phyloP scores from a whole-genome alignment of 2,797 vertebrate species.

The Amazonetta brasiliensis region DNA sequence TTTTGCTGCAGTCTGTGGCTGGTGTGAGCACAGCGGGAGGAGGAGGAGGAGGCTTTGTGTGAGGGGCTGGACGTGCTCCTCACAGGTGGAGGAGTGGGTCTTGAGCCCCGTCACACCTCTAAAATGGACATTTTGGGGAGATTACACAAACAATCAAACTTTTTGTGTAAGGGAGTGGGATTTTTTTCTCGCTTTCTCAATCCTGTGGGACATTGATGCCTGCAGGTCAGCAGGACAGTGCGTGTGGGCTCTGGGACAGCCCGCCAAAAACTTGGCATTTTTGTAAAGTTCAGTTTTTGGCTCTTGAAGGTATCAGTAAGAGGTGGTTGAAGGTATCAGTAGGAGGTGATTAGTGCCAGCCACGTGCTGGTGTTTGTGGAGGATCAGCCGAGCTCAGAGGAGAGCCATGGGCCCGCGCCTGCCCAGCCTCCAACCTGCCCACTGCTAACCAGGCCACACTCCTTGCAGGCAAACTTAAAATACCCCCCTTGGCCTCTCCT shows the following conservation, averaged over 20 bases:
- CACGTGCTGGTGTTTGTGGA: no score
- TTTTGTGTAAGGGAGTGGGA: background rate
- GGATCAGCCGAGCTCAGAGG: no score
- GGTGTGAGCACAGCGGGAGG: accelerated
- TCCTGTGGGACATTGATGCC: background rate
- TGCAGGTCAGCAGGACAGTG: no score
- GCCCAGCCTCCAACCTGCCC: background rate
- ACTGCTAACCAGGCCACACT: background rate
- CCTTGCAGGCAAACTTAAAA: no score
- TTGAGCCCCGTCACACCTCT: accelerated
- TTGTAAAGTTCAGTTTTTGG: no score
- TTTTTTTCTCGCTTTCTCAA: background rate
- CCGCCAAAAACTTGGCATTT: no score
- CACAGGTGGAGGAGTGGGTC: background rate
- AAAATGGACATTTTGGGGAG: accelerated
- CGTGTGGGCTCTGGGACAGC: no score
- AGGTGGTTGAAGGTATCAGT: no score
- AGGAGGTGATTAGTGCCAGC: no score
- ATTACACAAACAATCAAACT: no score
- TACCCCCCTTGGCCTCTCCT: no score
- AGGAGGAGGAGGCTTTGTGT: background rate
- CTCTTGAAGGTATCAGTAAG: no score
- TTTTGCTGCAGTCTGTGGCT: background rate
- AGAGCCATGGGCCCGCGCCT: background rate
- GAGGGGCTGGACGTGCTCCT: accelerated